Base-by-base conservation (phyloP, 92 coral and sea anemone species). In the Scolanthus callimorphus region DNA sequence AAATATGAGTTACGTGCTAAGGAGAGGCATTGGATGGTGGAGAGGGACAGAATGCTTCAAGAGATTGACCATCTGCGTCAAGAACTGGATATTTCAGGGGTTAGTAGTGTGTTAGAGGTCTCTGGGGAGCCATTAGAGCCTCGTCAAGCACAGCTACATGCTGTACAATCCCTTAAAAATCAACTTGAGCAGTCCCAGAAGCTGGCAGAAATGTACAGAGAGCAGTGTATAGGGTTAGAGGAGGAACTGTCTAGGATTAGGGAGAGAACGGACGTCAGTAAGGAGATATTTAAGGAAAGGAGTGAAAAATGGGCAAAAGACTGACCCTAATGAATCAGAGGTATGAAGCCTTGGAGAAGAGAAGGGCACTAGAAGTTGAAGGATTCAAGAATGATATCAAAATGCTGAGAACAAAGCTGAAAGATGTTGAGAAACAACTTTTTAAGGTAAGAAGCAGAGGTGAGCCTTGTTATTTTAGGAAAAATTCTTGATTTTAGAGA, bases 11-110 rank as follows among this genome's bases (percentile, higher is more conserved):
- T 94, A 26, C 44, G 99, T 67, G 99, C 99, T 26, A 81, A 86
- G 38, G 99, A 94, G 49, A 79, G 99, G 31, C 95, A 88, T 25
- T 94, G 99, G 99, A 94, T 94, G 99, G 96, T 82, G 29, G 99
- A 94, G 19, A 71, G 76, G 37, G 99, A 94, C 58, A 78, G 91
- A 51, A 50, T 94, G 21, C 66, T 89, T 20, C 85, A 81, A 57
- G 96, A 94, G 45, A 94, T 94, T 59, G 99, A 94, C 17, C 86
- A 76, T 49, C 51, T 94, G 31, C 63, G 96, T 39, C 79, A 84
- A 45, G 84, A 94, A 60, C 71, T 89, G 24, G 96, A 94, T 63
- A 58, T 88, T 11, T 84, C 94, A 17, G 89, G 61, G 48, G 73
- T 74, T 11, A 79, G 87, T 3, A 90, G 94, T 65, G 69, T 75